A percentile compares a stretch with the other conserved stretches of the same genome.
Conservation (phyloP, 2,113 vertebrate genomes). For the Ophthalmolycus amberensis region DNA sequence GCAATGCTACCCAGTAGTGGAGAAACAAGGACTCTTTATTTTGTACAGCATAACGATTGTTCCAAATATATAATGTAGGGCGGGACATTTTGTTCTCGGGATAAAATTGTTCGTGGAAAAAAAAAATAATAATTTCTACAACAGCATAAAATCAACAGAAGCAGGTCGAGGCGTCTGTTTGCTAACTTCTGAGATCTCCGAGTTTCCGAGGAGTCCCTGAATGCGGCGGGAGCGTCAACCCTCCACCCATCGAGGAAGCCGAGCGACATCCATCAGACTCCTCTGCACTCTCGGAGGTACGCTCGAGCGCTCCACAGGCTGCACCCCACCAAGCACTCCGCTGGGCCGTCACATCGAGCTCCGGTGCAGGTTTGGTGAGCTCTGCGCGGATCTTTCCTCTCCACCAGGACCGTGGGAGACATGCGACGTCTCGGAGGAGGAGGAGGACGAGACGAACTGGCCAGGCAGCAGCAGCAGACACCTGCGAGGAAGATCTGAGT, state of each 20-base stretch:
- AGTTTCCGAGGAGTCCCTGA: constrained; percentile 44
- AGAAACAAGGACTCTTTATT: neutral
- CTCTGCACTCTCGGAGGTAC: constrained; percentile 6
- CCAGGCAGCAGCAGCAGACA: constrained; percentile 61
- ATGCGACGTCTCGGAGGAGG: constrained; percentile 73
- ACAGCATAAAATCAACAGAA: neutral
- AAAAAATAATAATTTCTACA: too few species aligned
- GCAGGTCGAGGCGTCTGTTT: neutral
- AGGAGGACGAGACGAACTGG: constrained; percentile 61
- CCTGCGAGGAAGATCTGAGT: constrained; percentile 69
- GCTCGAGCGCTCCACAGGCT: neutral
- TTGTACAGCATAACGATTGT: neutral
- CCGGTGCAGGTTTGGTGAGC: constrained; percentile 9
- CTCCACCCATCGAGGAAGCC: constrained; percentile 60
- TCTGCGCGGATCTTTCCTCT: constrained; percentile 32
- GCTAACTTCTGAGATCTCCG: neutral
- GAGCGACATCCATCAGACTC: constrained; percentile 57
- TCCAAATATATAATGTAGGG: neutral
- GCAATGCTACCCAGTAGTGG: neutral
- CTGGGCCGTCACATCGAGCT: constrained; percentile 19
- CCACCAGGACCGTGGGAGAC: constrained; percentile 58
- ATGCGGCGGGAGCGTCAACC: constrained; percentile 50
- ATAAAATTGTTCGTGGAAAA: neutral
- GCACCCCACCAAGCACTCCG: neutral
- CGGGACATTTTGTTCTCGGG: neutral